A percentile compares a stretch with the other conserved stretches of the same genome.
These are phyloP conservation scores for Macrocentrus cingulum DNA, from an alignment of 1,140 invertebrate genomes.

Conservation along the genomic window DNA sequence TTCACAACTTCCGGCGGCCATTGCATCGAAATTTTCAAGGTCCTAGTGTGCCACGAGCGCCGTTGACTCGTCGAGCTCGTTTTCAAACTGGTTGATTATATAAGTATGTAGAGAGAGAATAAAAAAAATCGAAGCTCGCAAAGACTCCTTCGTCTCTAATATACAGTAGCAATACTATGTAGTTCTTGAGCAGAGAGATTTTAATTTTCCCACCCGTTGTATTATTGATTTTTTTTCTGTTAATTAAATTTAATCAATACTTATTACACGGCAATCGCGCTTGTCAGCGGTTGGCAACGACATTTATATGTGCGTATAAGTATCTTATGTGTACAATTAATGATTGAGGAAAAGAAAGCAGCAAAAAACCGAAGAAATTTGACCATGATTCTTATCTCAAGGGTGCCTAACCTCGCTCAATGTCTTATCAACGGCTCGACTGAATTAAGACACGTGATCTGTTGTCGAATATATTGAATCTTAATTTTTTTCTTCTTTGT, in stretches of 20 bases:
- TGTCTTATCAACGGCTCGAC: constrained; percentile 16
- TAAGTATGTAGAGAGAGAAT: constrained; percentile 25
- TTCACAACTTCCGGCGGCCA: constrained; percentile 17
- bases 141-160: not conserved
- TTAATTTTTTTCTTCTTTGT: constrained; percentile 15
- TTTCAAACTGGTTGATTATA: constrained; percentile 41
- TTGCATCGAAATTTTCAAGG: constrained; percentile 37
- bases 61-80: constrained; percentile 30
- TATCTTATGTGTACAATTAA: too few relatives aligned
- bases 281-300: too few relatives aligned
- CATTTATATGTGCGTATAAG: too few relatives aligned
- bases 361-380: not conserved
- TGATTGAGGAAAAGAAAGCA: not conserved
- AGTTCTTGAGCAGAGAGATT: too few relatives aligned
- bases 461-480: constrained; percentile 31
- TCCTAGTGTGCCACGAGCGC: not conserved
- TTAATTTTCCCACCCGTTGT: too few relatives aligned
- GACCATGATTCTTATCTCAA: constrained; percentile 18
- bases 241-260: too few relatives aligned
- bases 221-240: too few relatives aligned
- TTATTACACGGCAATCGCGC: too few relatives aligned
- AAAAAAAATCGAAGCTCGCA: constrained; percentile 9
- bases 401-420: constrained; percentile 33
- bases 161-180: too few relatives aligned
- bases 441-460: constrained; percentile 26